Base-by-base conservation (phyloP, 2,113 vertebrate genomes). In the Vanacampus margaritifer region DNA sequence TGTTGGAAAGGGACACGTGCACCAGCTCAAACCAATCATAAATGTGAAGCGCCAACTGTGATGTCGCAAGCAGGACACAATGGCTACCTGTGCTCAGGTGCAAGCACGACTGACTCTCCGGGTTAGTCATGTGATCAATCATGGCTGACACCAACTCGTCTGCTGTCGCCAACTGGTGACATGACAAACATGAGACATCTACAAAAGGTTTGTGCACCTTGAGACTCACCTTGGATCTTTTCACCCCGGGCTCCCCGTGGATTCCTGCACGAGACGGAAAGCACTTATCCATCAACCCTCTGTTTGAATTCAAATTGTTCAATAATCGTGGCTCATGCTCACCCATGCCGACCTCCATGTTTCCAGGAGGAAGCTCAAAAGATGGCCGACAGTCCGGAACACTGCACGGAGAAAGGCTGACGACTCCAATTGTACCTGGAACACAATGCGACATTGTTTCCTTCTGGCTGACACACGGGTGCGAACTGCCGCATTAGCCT, bases 291-390 rank as follows among this genome's bases (percentile, higher is more conserved):
- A 19, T 19, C 10, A 41, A 41, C 1, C 12, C 12, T 41, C 5
- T 46, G 16, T 46, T 46, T 19, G 0, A 46, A 46, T 46, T 17
- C 16, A 46, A 46, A 46, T 19, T 1, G 43, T 17, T 4, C 43
- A 46, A 14, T 17, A 17, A 46, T 46, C 14, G 14, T 37, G 37
- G 37, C 43, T 0, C 23, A 6, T 39, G 10, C 93, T 93, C 80
- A 98, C 96, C 96, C 75, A 98, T 87, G 32, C 97, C 96, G 51
- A 99, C 87, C 83, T 99, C 97, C 87, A 99, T 87, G 74, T 97
- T 93, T 1, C 95, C 93, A 0, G 87, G 86, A 2, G 92, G 89
- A 65, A 99, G 93, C 14, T 90, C 85, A 68, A 99, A 99, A 0
- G 95, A 93, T 0, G 95, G 95, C 72, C 80, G 88, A 64, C 93